Conservation (phyloP, 1,140 invertebrate species). For the Drosophila dunni region DNA sequence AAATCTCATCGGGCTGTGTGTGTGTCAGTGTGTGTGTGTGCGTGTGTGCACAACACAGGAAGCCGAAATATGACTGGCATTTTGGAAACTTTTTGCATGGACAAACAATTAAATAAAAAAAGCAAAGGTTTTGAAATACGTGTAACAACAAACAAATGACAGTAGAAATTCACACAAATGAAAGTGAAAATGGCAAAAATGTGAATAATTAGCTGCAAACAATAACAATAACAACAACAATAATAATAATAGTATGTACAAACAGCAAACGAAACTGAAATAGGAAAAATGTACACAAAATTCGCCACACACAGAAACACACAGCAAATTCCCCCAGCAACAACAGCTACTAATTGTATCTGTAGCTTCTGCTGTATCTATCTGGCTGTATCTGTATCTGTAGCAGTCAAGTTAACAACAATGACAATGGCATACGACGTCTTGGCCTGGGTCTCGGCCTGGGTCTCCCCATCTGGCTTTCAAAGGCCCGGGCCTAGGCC, state of each 20-base stretch:
- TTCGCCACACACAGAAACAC: constrained; percentile 48
- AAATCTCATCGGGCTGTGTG: constrained; percentile 36
- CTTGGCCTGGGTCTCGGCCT: constrained; percentile 29
- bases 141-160: constrained; percentile 79
- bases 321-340: constrained; percentile 31
- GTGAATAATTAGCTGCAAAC: constrained; percentile 79
- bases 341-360: constrained; percentile 56
- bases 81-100: constrained; percentile 75
- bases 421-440: constrained; percentile 66
- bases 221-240: constrained; percentile 23
- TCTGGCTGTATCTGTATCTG: constrained; percentile 30
- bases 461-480: not conserved
- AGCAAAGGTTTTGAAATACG: constrained; percentile 68
- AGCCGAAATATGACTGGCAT: constrained; percentile 78
- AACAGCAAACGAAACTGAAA: constrained; percentile 63
- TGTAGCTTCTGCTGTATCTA: constrained; percentile 26
- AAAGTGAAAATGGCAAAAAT: constrained; percentile 80
- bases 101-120: constrained; percentile 77
- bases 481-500: constrained; percentile 8
- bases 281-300: constrained; percentile 74
- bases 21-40: not conserved
- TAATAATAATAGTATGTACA: constrained; percentile 63
- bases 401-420: constrained; percentile 21
- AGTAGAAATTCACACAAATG: constrained; percentile 78
- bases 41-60: constrained; percentile 48